Evolutionary conservation across 2,797 vertebrate genomes (phyloP), one percentile per base, ranked within the genome.

Genomic region (Chelon auratus): DNA sequence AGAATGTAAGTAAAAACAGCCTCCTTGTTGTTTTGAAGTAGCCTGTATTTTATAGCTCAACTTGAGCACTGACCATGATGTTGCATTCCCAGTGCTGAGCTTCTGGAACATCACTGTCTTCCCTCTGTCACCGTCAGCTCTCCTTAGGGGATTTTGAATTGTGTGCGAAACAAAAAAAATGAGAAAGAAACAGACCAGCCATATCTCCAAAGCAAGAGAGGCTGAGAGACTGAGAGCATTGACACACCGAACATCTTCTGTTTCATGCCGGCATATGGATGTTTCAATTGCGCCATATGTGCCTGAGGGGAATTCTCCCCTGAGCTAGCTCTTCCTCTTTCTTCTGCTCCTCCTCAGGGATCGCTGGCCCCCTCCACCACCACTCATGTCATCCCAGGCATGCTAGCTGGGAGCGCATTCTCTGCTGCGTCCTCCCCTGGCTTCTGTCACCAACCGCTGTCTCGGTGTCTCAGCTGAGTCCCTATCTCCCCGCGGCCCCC

Each of bases 401-500:
- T 80, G 70, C 79, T 89, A 65, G 82, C 85, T 78, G 71, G 70
- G 75, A 89, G 85, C 79, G 75, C 84, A 90, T 82, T 82, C 82
- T 84, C 80, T 67, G 43, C 72, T 69, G 87, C 63, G 26, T 90
- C 87, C 81, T 87, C 88, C 82, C 85, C 83, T 81, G 79, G 89
- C 87, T 92, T 86, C 80, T 90, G 87, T 91, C 90, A 85, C 84
- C 87, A 88, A 88, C 77, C 81, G 51, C 90, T 89, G 86, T 84
- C 84, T 78, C 78, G 81, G 81, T 15, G 76, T 84, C 81, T 87
- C 87, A 69, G 78, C 75, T 72, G 89, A 85, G 69, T 66, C 79
- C 77, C 78, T 50, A 52, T 80, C 70, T 84, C 85, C 87, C 87
- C 0, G 18, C 30, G 63, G 76, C 89, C 75, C 80, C 82, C 22